Evolutionary conservation across 2,113 vertebrate species (phyloP), one percentile per base, ranked within the genome.

Genomic region (Cyphomyrus plagiostoma): DNA sequence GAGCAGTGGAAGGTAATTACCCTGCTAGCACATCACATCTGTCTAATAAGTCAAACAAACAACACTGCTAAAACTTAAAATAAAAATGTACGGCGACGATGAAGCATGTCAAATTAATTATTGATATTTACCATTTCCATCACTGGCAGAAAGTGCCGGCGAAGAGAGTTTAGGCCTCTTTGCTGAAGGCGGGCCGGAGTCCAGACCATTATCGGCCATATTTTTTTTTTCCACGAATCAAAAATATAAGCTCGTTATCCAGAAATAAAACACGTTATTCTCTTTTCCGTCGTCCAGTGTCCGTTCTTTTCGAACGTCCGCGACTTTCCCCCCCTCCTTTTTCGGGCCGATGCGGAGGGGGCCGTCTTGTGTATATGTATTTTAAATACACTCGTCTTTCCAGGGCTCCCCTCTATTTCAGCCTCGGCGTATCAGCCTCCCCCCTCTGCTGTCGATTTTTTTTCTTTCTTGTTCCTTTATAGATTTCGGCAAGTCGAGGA

Each of bases 181-280:
- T 96, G 98, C 97, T 97, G 97, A 98, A 97, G 98, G 97, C 97
- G 98, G 98, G 97, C 98, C 98, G 96, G 97, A 96, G 96, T 99
- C 98, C 97, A 99, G 97, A 97, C 98, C 97, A 97, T 99, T 99
- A 97, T 99, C 98, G 97, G 98, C 98, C 98, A 99, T 99, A 98
- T 99, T 99, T 98, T 89, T 95, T 93, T 30, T 13, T 26, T 80
- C 74, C 74, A 94, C 94, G 92, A 95, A 95, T 95, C 95, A 95
- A 96, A 95, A 95, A 95, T 86, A 95, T 95, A 94, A 95, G 94
- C 93, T 95, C 92, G 95, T 93, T 95, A 92, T 95, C 95, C 95
- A 95, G 95, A 93, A 91, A 95, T 52, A 13, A 70, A 70, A 93
- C 93, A 13, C 93, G 92, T 93, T 87, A 21, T 93, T 94, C 94